Conservation (phyloP, 2,797 vertebrate species). For the Rhadinocentrus ornatus region DNA sequence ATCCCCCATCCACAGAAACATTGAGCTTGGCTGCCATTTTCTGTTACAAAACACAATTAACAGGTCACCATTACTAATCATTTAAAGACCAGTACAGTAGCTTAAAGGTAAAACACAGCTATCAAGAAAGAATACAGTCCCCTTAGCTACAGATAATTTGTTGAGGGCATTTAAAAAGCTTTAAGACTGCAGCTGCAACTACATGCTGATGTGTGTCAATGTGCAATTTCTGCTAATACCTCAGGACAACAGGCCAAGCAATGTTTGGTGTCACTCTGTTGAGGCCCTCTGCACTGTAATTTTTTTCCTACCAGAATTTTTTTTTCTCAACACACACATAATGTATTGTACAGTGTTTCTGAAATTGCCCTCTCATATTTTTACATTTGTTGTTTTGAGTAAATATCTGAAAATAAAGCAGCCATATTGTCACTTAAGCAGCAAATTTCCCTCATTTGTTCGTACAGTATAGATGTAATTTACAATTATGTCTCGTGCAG, state of each 20-base stretch:
- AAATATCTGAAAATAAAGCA: background rate
- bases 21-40: conserved; percentile 69
- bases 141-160: background rate
- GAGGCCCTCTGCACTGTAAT: background rate
- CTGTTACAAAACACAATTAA: conserved; percentile 65
- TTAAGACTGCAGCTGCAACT: background rate
- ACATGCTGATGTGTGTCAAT: background rate
- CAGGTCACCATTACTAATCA: conserved; percentile 44
- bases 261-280: conserved; percentile 20
- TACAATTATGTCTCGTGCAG: no score
- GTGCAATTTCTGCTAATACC: conserved; percentile 12
- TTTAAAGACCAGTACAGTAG: conserved; percentile 21
- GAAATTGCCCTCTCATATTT: background rate
- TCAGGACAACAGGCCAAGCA: conserved; percentile 23
- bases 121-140: conserved; percentile 29
- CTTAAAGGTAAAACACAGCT: conserved; percentile 8
- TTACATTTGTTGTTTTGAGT: background rate
- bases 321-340: conserved; percentile 9
- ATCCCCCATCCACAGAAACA: conserved; percentile 54
- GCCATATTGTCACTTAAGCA: conserved; percentile 22
- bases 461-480: conserved; percentile 13
- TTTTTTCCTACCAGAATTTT: conserved; percentile 27
- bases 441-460: conserved; percentile 27
- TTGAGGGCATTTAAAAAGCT: background rate
- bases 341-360: background rate